These are phyloP conservation scores for Timema cristinae DNA, from an alignment of 2,888 invertebrate species.

Conservation along the genomic window DNA sequence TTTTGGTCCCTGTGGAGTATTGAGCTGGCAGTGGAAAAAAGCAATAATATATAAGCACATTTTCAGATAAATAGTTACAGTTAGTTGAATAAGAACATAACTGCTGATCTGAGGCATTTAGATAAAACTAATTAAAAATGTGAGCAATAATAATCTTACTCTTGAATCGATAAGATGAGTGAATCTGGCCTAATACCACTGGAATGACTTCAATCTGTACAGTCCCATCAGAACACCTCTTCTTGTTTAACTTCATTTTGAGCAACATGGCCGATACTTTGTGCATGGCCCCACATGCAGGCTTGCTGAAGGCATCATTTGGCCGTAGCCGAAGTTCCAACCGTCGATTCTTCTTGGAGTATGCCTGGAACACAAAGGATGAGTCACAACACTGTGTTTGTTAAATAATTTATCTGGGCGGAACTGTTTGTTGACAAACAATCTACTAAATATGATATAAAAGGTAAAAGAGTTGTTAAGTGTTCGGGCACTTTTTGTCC, in stretches of 20 bases:
- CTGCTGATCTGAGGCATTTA: background rate
- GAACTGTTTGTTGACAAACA: no score
- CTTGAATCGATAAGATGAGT: constrained; percentile 60
- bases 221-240: constrained; percentile 35
- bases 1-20: no score
- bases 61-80: background rate
- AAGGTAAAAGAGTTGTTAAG: no score
- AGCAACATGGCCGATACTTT: constrained; percentile 67
- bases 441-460: no score
- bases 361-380: constrained; percentile 43
- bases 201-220: constrained; percentile 18
- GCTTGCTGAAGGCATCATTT: constrained; percentile 74
- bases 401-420: no score
- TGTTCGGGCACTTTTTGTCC: no score
- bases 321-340: constrained; percentile 76
- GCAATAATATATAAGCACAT: no score
- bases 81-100: constrained; percentile 9
- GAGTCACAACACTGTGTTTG: no score
- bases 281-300: constrained; percentile 65
- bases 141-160: constrained; percentile 47
- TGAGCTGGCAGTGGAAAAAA: no score
- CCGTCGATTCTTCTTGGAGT: constrained; percentile 56
- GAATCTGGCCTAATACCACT: constrained; percentile 51
- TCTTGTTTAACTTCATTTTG: constrained; percentile 61
- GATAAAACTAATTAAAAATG: background rate